phyloP scores from a whole-genome alignment of 2,797 vertebrate species.

The Diglossa cyanea region DNA sequence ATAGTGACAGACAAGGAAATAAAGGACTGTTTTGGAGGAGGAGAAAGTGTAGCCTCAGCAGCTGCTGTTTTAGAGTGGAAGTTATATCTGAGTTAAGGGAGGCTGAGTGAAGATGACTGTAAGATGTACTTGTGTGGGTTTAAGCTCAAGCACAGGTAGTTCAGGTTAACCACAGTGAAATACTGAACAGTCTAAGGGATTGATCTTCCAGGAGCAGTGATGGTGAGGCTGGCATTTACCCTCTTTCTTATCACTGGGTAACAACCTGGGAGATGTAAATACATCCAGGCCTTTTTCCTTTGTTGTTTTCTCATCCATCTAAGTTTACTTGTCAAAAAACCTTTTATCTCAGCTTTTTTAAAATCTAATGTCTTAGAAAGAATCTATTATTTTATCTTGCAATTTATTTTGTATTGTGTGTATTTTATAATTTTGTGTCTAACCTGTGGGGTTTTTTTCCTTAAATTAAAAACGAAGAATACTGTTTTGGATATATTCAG shows the following conservation, averaged over 20 bases:
- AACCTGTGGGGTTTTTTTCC: background rate
- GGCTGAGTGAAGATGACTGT: background rate
- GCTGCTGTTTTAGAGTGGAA: background rate
- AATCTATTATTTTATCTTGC: background rate
- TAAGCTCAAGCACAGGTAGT: background rate
- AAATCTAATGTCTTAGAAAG: background rate
- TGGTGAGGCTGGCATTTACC: background rate
- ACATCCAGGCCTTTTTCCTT: background rate
- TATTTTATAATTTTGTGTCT: background rate
- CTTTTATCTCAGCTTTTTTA: background rate
- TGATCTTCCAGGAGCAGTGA: background rate
- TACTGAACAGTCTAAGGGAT: background rate
- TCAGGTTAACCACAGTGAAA: background rate
- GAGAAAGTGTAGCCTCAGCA: background rate
- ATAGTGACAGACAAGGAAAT: background rate
- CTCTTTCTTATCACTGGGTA: background rate
- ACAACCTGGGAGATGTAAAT: background rate
- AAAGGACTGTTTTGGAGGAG: background rate
- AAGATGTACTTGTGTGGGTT: background rate
- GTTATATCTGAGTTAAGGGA: background rate
- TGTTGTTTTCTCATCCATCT: background rate
- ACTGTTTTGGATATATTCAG: background rate
- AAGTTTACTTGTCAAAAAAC: background rate
- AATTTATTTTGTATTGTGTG: background rate
- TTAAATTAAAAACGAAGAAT: conserved; percentile 35